Conservation (phyloP, 1,140 invertebrate species). For the Teleogryllus occipitalis region DNA sequence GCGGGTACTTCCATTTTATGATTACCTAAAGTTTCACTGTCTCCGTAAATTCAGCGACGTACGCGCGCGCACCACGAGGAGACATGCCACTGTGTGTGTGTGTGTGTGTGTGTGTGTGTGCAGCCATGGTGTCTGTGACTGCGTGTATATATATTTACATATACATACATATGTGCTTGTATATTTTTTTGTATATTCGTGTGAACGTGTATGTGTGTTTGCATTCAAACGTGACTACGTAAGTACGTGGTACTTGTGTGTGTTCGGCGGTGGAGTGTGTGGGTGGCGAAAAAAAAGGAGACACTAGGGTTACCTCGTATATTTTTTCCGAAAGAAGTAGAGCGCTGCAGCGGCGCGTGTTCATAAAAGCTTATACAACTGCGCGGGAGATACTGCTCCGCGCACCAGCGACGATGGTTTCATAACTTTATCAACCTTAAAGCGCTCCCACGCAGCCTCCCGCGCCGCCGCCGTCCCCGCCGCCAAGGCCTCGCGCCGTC, state of each 20-base stretch:
- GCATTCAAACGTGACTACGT: no score
- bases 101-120: no score
- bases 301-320: neutral
- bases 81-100: neutral
- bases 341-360: neutral
- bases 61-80: neutral
- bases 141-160: neutral
- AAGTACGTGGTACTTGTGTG: no score
- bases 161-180: neutral
- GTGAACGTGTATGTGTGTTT: neutral
- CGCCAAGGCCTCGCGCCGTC: no score
- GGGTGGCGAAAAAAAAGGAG: no score
- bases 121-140: neutral
- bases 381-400: neutral
- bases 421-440: slow-evolving; percentile 4
- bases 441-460: neutral
- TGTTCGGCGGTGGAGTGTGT: no score
- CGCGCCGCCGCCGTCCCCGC: no score
- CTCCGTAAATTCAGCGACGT: neutral
- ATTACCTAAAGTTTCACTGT: neutral
- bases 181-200: neutral
- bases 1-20: neutral
- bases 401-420: neutral
- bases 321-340: neutral
- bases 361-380: slow-evolving; percentile 5